Conservation (phyloP, 2,113 vertebrate species). For the Phrynosoma platyrhinos region DNA sequence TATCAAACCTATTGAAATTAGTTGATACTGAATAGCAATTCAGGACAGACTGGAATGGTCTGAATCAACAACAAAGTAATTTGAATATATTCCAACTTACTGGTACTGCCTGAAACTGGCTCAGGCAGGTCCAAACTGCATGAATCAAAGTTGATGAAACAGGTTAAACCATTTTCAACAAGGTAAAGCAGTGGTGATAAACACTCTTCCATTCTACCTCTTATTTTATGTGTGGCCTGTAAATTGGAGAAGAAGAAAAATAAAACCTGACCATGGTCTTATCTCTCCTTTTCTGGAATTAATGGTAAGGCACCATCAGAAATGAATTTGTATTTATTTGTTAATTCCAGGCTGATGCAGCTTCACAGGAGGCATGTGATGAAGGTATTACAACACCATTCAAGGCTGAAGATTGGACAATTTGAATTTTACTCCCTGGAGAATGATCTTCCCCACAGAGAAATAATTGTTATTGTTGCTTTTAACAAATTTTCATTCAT, state of each 20-base stretch:
- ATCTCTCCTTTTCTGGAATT: background rate
- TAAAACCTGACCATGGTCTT: too few species aligned
- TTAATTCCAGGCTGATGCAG: background rate
- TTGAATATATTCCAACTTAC: background rate
- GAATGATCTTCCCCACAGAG: too few species aligned
- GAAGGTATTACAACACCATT: too few species aligned
- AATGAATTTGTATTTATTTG: background rate
- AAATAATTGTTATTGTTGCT: too few species aligned
- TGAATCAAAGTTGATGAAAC: background rate
- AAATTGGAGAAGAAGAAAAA: background rate
- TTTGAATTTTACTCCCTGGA: too few species aligned
- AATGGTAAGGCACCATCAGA: background rate
- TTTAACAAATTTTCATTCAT: too few species aligned
- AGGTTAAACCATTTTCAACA: background rate
- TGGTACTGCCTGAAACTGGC: background rate
- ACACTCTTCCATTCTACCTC: background rate
- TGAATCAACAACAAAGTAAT: background rate
- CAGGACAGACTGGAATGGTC: background rate
- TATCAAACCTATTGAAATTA: slow-evolving; percentile 10
- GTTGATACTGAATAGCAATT: background rate
- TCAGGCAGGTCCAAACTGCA: background rate
- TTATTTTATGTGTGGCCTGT: background rate
- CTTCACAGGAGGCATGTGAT: too few species aligned
- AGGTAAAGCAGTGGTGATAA: background rate
- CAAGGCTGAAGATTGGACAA: too few species aligned